Base-by-base conservation (phyloP, 2,797 vertebrate genomes). In the Antennarius maculatus region DNA sequence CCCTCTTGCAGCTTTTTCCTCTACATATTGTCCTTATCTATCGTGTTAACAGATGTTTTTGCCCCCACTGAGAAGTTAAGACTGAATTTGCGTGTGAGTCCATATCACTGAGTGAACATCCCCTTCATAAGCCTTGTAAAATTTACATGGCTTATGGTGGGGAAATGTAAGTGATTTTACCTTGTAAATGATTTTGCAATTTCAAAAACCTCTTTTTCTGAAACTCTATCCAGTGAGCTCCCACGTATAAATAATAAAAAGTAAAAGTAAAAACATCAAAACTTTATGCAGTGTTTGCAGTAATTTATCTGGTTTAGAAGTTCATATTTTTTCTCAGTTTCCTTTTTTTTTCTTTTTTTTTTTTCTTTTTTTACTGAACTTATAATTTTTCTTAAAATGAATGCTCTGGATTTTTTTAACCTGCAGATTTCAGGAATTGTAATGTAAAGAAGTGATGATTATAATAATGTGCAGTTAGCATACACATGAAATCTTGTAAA, bases 61-160 rank as follows among this genome's bases (percentile, higher is more conserved):
- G 23, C 54, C 68, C 68, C 65, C 63, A 63, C 80, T 82, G 80
- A 78, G 66, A 81, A 81, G 74, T 81, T 66, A 75, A 66, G 48
- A 71, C 61, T 57, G 60, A 78, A 80, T 78, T 82, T 76, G 77
- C 74, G 62, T 27, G 50, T 57, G 52, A 73, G 82, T 84, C 83
- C 77, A 83, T 83, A 82, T 54, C 79, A 87, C 74, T 83, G 83
- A 87, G 63, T n/a, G 2, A 68, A 74, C 81, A 76, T 55, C 65
- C 71, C 65, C 5, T 3, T 58, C 7, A 18, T 83, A 74, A 81
- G 75, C 71, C 71, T 66, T 59, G 73, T 51, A 69, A 82, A 86
- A 23, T 23, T 23, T 23, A 23, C 23, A 23, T 23, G 23, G 23
- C 23, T 23, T 23, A 23, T 82, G n/a, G n/a, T n/a, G n/a, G n/a